phyloP scores from a whole-genome alignment of 2,797 vertebrate genomes.

The Neoniphon sammara region DNA sequence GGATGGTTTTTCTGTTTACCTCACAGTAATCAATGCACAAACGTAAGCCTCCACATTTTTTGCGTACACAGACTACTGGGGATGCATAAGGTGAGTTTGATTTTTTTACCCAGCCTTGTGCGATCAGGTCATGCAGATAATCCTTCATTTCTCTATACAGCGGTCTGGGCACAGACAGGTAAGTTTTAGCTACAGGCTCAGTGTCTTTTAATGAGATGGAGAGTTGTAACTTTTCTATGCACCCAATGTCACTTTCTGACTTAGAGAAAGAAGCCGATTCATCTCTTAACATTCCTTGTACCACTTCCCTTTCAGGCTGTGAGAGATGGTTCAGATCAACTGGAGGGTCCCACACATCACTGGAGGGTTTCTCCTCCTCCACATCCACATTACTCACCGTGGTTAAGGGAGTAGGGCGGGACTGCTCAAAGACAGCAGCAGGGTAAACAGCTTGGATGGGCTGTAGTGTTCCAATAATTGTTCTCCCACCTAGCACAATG shows the following conservation, averaged over 20 bases:
- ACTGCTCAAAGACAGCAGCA: not conserved
- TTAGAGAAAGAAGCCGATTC: slow-evolving; percentile 24
- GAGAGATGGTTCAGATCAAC: slow-evolving; percentile 26
- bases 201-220: slow-evolving; percentile 21
- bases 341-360: slow-evolving; percentile 20
- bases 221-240: slow-evolving; percentile 25
- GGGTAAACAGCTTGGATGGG: slow-evolving; percentile 9
- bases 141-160: slow-evolving; percentile 44
- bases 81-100: slow-evolving; percentile 28
- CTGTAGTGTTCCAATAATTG: slow-evolving; percentile 26
- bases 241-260: slow-evolving; percentile 44
- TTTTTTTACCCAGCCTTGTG: slow-evolving; percentile 32
- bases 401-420: not conserved
- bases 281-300: slow-evolving; percentile 27
- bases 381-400: not conserved
- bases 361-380: not conserved
- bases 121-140: slow-evolving; percentile 30
- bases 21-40: slow-evolving; percentile 13
- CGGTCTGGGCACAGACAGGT: slow-evolving; percentile 43
- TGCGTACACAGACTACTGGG: slow-evolving; percentile 11
- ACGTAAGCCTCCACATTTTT: slow-evolving; percentile 37
- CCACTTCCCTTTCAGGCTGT: not conserved
- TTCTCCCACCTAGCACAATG: slow-evolving; percentile 15
- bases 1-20: slow-evolving; percentile 14
- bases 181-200: slow-evolving; percentile 28